Percentiles rank a stretch among this genome's conserved stretches.
phyloP scores from a whole-genome alignment of 2,888 invertebrate genomes.

The Dromius quadrimaculatus region DNA sequence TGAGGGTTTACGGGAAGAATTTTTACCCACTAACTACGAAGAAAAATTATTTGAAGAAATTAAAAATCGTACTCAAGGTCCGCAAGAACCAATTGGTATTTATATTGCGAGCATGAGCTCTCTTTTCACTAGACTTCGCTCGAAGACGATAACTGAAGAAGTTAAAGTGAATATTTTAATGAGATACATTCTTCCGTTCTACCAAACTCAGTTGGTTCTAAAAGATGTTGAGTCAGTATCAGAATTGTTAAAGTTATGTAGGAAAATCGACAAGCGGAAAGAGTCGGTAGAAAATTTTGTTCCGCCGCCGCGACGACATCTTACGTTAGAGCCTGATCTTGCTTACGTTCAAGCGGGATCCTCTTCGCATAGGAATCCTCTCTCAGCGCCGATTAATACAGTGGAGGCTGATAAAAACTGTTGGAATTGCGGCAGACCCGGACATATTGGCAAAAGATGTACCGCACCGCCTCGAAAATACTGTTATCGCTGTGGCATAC shows the following conservation, averaged over 20 bases:
- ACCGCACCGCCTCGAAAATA: neutral
- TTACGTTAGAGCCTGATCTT: conserved; percentile 51
- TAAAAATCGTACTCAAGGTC: conserved; percentile 55
- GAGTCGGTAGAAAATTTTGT: neutral
- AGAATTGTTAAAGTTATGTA: neutral
- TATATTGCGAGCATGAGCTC: conserved; percentile 56
- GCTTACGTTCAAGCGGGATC: conserved; percentile 9
- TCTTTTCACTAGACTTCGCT: conserved; percentile 53
- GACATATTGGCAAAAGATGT: neutral
- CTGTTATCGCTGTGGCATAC: conserved; percentile 5
- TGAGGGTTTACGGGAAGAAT: conserved; percentile 42
- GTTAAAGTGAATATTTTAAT: conserved; percentile 14
- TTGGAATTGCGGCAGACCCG: conserved; percentile 7
- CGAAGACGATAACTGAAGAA: neutral
- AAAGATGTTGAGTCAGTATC: neutral
- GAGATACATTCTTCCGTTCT: conserved; percentile 38
- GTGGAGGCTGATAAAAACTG: no score
- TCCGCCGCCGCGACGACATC: neutral
- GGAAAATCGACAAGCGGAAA: neutral
- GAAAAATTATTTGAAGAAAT: conserved; percentile 56
- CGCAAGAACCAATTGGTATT: conserved; percentile 55
- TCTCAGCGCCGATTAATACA: neutral
- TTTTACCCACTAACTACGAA: conserved; percentile 55
- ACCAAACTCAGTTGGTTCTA: neutral
- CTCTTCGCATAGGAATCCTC: neutral